phyloP scores from a whole-genome alignment of 2,113 vertebrate species.

The Gobio gobio region DNA sequence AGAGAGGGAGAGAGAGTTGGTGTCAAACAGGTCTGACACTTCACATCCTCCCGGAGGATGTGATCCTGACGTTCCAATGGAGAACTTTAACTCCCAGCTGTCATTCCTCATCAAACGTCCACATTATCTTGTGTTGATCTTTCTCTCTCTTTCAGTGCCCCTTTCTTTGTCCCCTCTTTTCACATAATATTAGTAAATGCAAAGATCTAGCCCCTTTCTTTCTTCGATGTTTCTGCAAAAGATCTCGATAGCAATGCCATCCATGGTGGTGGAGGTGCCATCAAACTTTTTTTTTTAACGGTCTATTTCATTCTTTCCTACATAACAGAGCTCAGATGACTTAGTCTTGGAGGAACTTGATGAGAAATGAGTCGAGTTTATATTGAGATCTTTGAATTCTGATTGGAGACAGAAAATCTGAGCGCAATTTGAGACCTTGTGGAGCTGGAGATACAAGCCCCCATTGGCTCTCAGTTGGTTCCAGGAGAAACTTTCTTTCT shows the following conservation, averaged over 20 bases:
- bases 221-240: background rate
- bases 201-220: constrained; percentile 24
- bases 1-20: constrained; percentile 64
- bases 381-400: background rate
- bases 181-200: background rate
- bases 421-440: background rate
- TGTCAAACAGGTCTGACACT: constrained; percentile 73
- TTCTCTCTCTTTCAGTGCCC: constrained; percentile 28
- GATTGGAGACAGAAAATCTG: background rate
- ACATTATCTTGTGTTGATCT: constrained; percentile 50
- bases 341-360: background rate
- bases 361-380: background rate
- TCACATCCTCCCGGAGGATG: constrained; percentile 72
- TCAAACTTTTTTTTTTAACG: background rate
- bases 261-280: background rate
- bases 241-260: background rate
- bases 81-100: constrained; percentile 81
- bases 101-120: constrained; percentile 82
- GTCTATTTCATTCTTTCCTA: constrained; percentile 44
- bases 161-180: constrained; percentile 30
- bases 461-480: background rate
- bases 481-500: too few relatives aligned
- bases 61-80: constrained; percentile 69
- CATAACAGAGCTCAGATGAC: constrained; percentile 18
- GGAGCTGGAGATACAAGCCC: background rate